Evolutionary conservation across 1,140 invertebrate genomes (phyloP), one percentile per base, ranked within the genome.

Genomic region (Hylyphantes graminicola): DNA sequence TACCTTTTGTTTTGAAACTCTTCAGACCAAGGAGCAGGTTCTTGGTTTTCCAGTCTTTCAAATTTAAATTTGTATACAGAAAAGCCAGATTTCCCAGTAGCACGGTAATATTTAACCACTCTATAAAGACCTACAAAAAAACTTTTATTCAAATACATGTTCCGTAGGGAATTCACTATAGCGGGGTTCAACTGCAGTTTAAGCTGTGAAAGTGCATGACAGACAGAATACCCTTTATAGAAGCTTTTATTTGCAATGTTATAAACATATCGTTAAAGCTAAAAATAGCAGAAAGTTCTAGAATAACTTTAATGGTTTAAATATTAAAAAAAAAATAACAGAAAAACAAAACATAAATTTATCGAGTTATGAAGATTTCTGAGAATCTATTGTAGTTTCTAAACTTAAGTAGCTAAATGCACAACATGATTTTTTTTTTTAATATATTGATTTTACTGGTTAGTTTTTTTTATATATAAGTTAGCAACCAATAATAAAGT

Each of bases 81-180:
- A 61, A 59, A 75, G 21, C 73, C 73, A 11, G 73, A 75, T n/a
- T 17, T 4, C 7, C 73, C 73, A 21, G n/a, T 59, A 7, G 57
- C 53, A 12, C 21, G 7, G 35, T 61, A 75, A 17, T 61, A 75
- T 13, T 61, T 10, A 9, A 48, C 57, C 9, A 75, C 73, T 10
- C 61, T 75, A 35, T 75, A 75, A 15, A 75, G 73, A 61, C 73
- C 73, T 75, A 61, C 4, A 73, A 75, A 2, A 61, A 73, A 5
- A 19, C 35, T 35, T 35, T n/a, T 48, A 73, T 51, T 35, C 35
- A 35, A 35, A 35, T 35, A 5, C 35, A 35, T 35, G 35, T 35
- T 35, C 5, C 5, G 1, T 2, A 35, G 35, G 35, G 35, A 35
- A 35, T 2, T n/a, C n/a, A n/a, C n/a, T n/a, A n/a, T n/a, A n/a